These are phyloP conservation scores for Diloba caeruleocephala DNA, from an alignment of 2,888 invertebrate genomes.

Conservation along the genomic window DNA sequence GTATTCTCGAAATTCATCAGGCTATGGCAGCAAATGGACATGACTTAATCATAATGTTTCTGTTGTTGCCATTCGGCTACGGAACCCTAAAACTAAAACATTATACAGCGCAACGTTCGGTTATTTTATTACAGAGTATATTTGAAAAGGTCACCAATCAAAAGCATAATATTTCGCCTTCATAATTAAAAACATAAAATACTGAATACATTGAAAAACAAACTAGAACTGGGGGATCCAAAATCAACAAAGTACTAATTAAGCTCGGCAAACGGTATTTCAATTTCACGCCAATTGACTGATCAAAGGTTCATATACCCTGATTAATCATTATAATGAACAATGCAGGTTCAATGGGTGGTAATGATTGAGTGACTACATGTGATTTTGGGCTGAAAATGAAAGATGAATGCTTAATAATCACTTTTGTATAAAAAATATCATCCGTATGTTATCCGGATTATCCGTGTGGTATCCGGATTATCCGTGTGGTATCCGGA, in stretches of 20 bases:
- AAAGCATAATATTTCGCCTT: background rate
- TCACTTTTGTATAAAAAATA: too few species aligned
- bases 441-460: too few species aligned
- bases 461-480: too few species aligned
- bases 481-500: too few species aligned
- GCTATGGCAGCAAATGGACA: too few species aligned
- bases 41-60: too few species aligned
- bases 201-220: constrained; percentile 15
- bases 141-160: too few species aligned
- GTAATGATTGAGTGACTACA: constrained; percentile 26
- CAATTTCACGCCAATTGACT: constrained; percentile 51
- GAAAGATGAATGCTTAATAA: constrained; percentile 13
- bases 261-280: constrained; percentile 45
- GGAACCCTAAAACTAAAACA: too few species aligned
- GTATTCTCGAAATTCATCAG: too few species aligned
- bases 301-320: constrained; percentile 46
- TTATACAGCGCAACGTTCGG: too few species aligned
- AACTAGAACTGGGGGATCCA: constrained; percentile 6
- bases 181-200: constrained; percentile 4
- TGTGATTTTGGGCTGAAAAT: background rate
- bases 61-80: too few species aligned
- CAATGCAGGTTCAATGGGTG: constrained; percentile 25
- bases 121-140: too few species aligned
- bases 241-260: constrained; percentile 50
- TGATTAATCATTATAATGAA: constrained; percentile 47